A percentile compares a stretch with the other conserved stretches of the same genome.
Conservation (phyloP, 1,140 invertebrate genomes). For the Anadara kagoshimensis region DNA sequence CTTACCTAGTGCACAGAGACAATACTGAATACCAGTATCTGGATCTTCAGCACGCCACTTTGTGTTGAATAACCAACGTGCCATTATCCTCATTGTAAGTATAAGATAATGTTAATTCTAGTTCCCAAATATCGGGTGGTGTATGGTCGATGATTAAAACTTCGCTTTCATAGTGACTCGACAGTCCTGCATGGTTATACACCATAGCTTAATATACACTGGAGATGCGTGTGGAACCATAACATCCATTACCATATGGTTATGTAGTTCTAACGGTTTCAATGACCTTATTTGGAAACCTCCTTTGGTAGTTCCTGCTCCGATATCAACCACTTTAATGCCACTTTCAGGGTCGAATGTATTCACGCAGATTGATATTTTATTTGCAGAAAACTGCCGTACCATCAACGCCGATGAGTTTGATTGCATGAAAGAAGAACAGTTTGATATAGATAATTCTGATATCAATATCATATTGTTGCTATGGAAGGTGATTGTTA, state of each 20-base stretch:
- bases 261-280: background rate
- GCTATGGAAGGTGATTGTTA: too few relatives aligned
- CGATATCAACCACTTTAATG: constrained; percentile 3
- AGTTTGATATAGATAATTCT: too few relatives aligned
- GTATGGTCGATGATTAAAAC: constrained; percentile 14
- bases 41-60: background rate
- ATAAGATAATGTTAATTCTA: background rate
- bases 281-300: constrained; percentile 13
- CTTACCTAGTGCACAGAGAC: background rate
- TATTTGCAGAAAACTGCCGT: background rate
- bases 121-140: background rate
- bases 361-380: background rate
- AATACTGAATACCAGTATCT: background rate
- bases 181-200: constrained; percentile 21
- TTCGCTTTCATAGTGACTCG: background rate
- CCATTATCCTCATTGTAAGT: background rate
- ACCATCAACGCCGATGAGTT: background rate
- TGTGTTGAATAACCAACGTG: background rate
- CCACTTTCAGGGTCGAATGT: constrained; percentile 12
- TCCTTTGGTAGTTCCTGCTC: constrained; percentile 8
- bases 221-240: constrained; percentile 14
- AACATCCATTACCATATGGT: constrained; percentile 3
- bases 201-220: constrained; percentile 13
- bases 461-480: too few relatives aligned
- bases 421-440: too few relatives aligned